These are phyloP conservation scores for Danaus melanippus DNA, from an alignment of 1,140 invertebrate species.

Conservation along the genomic window DNA sequence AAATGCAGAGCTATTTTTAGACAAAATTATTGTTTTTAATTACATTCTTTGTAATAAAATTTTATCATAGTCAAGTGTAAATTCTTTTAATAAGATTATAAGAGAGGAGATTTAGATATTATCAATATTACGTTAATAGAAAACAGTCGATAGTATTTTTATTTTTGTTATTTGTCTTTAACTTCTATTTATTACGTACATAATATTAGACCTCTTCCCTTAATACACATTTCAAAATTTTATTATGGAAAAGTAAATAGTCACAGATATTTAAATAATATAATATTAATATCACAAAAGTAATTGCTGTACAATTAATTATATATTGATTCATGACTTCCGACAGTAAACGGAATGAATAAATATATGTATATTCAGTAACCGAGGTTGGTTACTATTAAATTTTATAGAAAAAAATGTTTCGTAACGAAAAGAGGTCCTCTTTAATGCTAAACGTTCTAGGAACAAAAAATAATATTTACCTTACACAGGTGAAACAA, in stretches of 20 bases:
- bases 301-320: too few species aligned
- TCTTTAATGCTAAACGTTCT: constrained; percentile 40
- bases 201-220: constrained; percentile 18
- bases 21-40: too few species aligned
- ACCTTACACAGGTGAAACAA: constrained; percentile 39
- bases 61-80: constrained; percentile 5
- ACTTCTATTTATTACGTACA: constrained; percentile 44
- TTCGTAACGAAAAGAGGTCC: constrained; percentile 16
- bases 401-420: too few species aligned
- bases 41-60: too few species aligned
- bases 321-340: too few species aligned
- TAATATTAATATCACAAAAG: too few species aligned
- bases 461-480: constrained; percentile 51
- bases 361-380: too few species aligned
- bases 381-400: too few species aligned
- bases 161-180: constrained; percentile 56
- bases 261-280: too few species aligned
- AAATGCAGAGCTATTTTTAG: too few species aligned
- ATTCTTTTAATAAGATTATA: constrained; percentile 24
- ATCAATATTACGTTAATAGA: constrained; percentile 24
- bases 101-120: constrained; percentile 26
- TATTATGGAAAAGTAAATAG: too few species aligned
- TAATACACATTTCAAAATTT: not conserved
- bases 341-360: too few species aligned
- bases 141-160: constrained; percentile 59